Evolutionary conservation across 2,888 invertebrate genomes (phyloP), one percentile per base, ranked within the genome.

Genomic region (Venusia cambrica): DNA sequence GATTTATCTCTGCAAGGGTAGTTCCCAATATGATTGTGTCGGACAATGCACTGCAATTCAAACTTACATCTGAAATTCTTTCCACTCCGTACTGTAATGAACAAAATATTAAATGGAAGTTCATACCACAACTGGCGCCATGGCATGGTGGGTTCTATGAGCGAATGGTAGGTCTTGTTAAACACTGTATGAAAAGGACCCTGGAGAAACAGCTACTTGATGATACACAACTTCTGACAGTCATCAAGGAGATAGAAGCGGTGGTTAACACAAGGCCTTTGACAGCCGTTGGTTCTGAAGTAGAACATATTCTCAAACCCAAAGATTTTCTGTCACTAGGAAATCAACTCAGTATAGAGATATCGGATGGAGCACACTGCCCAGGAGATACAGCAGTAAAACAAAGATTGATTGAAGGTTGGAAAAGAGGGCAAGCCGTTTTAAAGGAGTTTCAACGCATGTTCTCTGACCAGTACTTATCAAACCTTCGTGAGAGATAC

Each of bases 1-100:
- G 49, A 7, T 39, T 48, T 5, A 22, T 34, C 1, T 28, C 48
- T 0, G 7, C 12, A 0, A 42, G 45, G 26, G 38, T 41, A 4
- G 0, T 36, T 4, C 46, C 52, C 4, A 4, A 13, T 1, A 1
- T 21, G 0, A 38, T 48, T 1, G 1, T 16, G 1, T 39, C 51
- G 3, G 48, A 47, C 9, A 51, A 51, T 26, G 51, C 47, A 0
- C 1, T 4, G 2, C 14, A 34, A 1, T 38, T 49, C 4, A 42
- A 38, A 26, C 8, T 52, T 1, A 19, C 16, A 1, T 2, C 36
- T 0, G 49, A 48, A 16, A 15, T 52, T 0, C 0, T 55, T 0
- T 5, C 33, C 3, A n/a, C 10, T 3, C n/a, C 8, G 4, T 33
- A 33, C 7, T 33, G 33, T 10, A 26, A 16, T 5, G 6, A 18